Percentiles rank a stretch among this genome's conserved stretches.
These are phyloP conservation scores for Tachystola acroxantha DNA, from an alignment of 2,888 invertebrate genomes.

Conservation along the genomic window DNA sequence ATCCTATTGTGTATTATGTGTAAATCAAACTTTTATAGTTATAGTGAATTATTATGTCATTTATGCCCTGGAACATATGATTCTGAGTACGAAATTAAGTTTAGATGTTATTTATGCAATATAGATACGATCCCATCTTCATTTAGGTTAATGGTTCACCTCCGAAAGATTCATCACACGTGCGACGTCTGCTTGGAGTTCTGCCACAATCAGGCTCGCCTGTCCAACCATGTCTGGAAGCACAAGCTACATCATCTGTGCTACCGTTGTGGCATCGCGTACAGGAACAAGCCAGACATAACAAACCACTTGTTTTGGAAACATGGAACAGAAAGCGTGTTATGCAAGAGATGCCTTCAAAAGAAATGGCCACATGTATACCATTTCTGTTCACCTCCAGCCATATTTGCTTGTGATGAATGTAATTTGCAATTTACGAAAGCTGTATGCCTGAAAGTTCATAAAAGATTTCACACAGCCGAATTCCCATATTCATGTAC, in stretches of 20 bases:
- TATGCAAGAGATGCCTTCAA: conserved; percentile 90
- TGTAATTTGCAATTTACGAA: conserved; percentile 86
- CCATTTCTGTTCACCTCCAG: conserved; percentile 92
- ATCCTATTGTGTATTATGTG: conserved; percentile 92
- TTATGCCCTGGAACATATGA: conserved; percentile 89
- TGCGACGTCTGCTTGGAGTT: conserved; percentile 93
- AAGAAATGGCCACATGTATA: conserved; percentile 96
- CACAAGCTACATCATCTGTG: conserved; percentile 92
- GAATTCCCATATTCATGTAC: conserved; percentile 85
- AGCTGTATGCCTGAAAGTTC: conserved; percentile 90
- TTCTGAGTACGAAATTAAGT: conserved; percentile 81
- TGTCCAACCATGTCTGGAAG: conserved; percentile 94
- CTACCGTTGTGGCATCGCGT: conserved; percentile 92
- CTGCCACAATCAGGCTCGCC: conserved; percentile 86
- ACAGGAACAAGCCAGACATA: conserved; percentile 92
- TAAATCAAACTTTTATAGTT: conserved; percentile 91
- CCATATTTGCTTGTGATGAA: conserved; percentile 87
- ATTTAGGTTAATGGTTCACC: conserved; percentile 92
- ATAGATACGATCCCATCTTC: conserved; percentile 89
- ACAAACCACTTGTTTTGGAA: conserved; percentile 95
- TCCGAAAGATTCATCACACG: conserved; percentile 89
- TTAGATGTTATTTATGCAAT: conserved; percentile 90
- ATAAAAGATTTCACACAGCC: conserved; percentile 86
- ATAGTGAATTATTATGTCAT: conserved; percentile 92
- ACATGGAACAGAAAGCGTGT: conserved; percentile 92